Conservation (phyloP, 2,797 vertebrate species). For the Paramormyrops hopkinsi region DNA sequence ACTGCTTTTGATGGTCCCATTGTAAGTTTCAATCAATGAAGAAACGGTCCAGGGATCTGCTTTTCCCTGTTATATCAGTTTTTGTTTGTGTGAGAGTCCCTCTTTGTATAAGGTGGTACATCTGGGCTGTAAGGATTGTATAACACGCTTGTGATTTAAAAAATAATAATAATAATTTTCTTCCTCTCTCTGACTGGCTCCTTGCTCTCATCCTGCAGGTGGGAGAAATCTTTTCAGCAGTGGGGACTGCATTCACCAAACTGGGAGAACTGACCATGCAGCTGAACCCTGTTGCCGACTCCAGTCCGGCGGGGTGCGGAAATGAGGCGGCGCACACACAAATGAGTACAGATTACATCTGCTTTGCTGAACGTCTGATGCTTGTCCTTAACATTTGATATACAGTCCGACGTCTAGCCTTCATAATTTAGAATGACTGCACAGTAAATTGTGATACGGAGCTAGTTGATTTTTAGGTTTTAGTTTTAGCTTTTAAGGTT, state of each 20-base stretch:
- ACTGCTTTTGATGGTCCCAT: neutral
- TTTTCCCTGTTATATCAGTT: neutral
- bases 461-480: neutral
- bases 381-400: neutral
- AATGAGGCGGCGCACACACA: neutral
- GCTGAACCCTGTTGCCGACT: conserved; percentile 80
- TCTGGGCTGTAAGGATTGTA: neutral
- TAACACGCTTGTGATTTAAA: neutral
- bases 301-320: conserved; percentile 77
- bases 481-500: neutral
- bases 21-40: neutral
- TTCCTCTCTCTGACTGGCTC: neutral
- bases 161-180: too few species aligned
- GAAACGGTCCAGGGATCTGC: neutral
- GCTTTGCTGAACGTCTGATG: neutral
- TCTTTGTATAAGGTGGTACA: neutral
- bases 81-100: neutral
- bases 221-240: conserved; percentile 85
- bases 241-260: conserved; percentile 80
- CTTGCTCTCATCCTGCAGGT: conserved; percentile 56
- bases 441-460: neutral
- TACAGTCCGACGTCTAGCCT: neutral
- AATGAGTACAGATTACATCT: neutral
- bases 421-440: neutral
- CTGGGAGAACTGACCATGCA: conserved; percentile 85